Base-by-base conservation (phyloP, 2,797 vertebrate genomes). In the Spondyliosoma cantharus region DNA sequence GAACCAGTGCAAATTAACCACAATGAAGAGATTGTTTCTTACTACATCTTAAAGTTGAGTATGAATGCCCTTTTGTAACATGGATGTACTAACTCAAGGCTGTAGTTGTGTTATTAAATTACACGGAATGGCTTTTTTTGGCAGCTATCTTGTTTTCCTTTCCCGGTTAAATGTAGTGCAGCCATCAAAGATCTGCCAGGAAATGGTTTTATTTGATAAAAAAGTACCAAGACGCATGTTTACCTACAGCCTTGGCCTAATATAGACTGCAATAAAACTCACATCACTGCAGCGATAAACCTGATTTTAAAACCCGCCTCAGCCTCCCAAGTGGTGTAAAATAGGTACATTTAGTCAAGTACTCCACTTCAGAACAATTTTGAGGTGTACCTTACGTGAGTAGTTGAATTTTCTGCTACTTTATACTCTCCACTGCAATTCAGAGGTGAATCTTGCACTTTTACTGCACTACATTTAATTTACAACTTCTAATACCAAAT, bases 11-110 rank as follows among this genome's bases (percentile, higher is more conserved):
- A 83, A 73, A 62, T 70, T 7, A 72, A 61, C 66, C 70, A 67
- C 49, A 80, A 62, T 37, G 79, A 22, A 43, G 67, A 8, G 22
- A 79, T 42, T 81, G 74, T 78, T 67, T 76, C 48, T 71, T 13
- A 73, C 43, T 45, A 29, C 24, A 65, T 54, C 22, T 3, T 76
- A 13, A 64, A 73, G 42, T 11, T 49, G 43, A 46, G 46, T 13
- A 82, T 78, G 52, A 78, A 68, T 63, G 48, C 2, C 42, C 27
- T 52, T 54, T 76, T 80, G 27, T 60, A 60, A 29, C 9, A 61
- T 24, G 46, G 7, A 59, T 77, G 49, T 54, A 43, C 57, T 54
- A 8, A 62, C 15, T 65, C 29, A 29, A 45, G 57, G 52, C 62
- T 69, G 25, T 66, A 58, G 12, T 42, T 76, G n/a, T 48, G 17